Conservation (phyloP, 2,113 vertebrate genomes). For the Heterocephalus glaber region DNA sequence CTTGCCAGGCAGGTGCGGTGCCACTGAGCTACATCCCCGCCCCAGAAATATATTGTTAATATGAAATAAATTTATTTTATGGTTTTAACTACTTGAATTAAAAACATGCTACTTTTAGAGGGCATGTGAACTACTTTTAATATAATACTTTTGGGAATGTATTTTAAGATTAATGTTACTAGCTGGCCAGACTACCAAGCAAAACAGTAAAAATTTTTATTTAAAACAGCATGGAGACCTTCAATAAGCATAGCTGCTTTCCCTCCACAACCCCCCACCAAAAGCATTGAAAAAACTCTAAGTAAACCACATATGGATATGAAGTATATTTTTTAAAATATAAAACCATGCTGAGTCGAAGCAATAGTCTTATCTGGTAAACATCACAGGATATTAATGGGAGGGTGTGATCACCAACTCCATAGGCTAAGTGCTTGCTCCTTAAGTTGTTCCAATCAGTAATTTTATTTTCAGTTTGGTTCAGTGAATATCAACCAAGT, state of each 20-base stretch:
- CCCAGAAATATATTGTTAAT: conserved; percentile 40
- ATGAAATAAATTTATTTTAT: conserved; percentile 5
- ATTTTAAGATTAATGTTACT: conserved; percentile 57
- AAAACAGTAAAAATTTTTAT: background rate
- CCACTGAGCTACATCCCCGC: too few relatives aligned
- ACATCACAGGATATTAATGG: background rate
- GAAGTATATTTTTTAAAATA: background rate
- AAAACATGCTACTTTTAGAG: conserved; percentile 27
- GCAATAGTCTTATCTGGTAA: background rate
- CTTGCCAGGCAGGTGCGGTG: too few relatives aligned
- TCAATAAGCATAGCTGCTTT: background rate
- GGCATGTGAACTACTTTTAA: background rate
- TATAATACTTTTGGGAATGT: background rate
- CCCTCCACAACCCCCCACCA: background rate
- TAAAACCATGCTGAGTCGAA: background rate
- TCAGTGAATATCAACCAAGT: background rate
- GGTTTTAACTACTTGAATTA: background rate
- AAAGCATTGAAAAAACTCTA: background rate
- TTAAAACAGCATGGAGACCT: background rate
- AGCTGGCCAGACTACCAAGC: background rate
- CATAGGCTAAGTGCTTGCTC: background rate
- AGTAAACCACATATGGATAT: background rate
- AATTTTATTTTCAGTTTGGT: conserved; percentile 37
- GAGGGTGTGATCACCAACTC: background rate
- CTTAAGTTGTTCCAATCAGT: background rate